Evolutionary conservation across 1,140 invertebrate species (phyloP), one percentile per base, ranked within the genome.

Genomic region (Calliphora vicina): DNA sequence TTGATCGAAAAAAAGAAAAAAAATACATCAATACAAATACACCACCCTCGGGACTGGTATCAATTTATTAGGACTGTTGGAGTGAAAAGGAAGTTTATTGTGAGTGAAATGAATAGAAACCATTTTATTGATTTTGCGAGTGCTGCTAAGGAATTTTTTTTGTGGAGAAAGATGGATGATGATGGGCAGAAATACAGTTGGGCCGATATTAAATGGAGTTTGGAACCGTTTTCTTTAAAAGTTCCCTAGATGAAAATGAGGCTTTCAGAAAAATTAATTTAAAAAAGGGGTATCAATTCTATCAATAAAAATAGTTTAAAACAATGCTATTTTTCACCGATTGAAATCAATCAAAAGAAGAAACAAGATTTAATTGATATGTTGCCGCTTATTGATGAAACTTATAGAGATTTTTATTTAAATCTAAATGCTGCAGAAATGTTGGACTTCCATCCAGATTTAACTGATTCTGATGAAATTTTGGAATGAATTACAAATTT

Each of bases 1-100:
- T 57, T 85, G 20, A 90, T 90, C 15, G 87, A 89, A 84, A 84
- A 82, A 82, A 20, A 84, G 81, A 85, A 88, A 82, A 87, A 88
- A 85, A 74, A 20, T 45, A 82, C 82, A n/a, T 57, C 76, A 17
- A 81, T 84, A 73, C 61, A 81, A 57, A 85, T 87, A 25, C 83
- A 84, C 26, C 84, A 85, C 72, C 84, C 84, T 50, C 78, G 83
- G 13, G 73, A 76, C 35, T 76, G 73, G 26, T 76, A 35, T 76
- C 73, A 83, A 76, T 82, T 84, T 17, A 76, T 86, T 57, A 50
- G 84, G 42, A 35, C 67, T 42, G 25, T 61, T 73, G 67, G 82
- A 82, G 42, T 15, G 17, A 82, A 82, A 82, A 72, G 20, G 9
- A 20, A 20, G 3, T 73, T 82, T 73, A 15, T 29, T 20, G 67